Evolutionary conservation across 2,888 invertebrate genomes (phyloP), one percentile per base, ranked within the genome.

Genomic region (Drosophila ustulata): DNA sequence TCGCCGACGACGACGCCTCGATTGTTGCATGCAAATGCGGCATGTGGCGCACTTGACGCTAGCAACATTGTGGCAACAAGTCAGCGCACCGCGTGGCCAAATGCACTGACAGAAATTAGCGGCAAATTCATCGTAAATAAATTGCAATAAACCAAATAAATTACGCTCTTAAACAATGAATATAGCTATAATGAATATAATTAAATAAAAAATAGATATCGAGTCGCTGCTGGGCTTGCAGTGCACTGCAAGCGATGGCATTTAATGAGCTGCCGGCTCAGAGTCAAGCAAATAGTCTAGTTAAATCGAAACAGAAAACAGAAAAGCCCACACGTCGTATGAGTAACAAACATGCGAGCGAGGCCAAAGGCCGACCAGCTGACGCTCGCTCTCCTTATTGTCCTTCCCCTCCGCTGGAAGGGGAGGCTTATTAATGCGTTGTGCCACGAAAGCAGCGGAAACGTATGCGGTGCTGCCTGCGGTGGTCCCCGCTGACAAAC

Each of bases 21-120:
- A 71, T 71, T 75, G 81, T 83, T 85, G 83, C 78, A 84, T 85
- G 85, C 81, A 84, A 84, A 85, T 84, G 81, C 77, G 71, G 68
- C 72, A 73, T 74, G 78, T 77, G 78, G 71, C 75, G 63, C 71
- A 47, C 68, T 78, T 71, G 65, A 68, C 71, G 71, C 77, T 65
- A 39, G 75, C 78, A 78, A 78, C 78, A 78, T 78, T 78, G 78
- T 78, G 78, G 78, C 78, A 78, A 75, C 78, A 78, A 78, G 78
- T 72, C 78, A 69, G 71, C 59, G 34, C 23, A 26, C 56, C 55
- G 64, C 25, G 23, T 5, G 50, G 25, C 9, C n/a, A 18, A 39
- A 37, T 56, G 39, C 57, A 47, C 57, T 37, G 47, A 1, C 13
- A 46, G 28, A 61, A 50, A 30, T 11, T n/a, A 8, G 5, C 11